Base-by-base conservation (phyloP, 1,140 invertebrate species). In the Brachystomella parvula region DNA sequence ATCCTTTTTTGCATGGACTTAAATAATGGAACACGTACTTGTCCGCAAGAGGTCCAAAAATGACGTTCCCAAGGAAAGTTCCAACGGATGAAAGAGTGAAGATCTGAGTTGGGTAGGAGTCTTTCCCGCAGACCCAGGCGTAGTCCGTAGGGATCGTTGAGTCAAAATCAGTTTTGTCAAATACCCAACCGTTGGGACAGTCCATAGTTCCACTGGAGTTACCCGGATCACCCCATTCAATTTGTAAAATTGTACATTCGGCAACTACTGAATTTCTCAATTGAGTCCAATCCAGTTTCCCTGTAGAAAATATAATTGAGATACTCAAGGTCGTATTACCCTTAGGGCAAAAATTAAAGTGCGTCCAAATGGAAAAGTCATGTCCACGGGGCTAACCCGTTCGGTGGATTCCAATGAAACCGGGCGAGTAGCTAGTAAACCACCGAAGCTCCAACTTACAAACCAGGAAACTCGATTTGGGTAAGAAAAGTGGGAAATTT, bases 11-110 rank as follows among this genome's bases (percentile, higher is more conserved):
- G 9, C 21, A 53, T 26, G 12, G 21, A 15, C 21, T 53, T 17
- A 15, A 24, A 24, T 15, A 53, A 17, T 44, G 39, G 9, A 44
- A 44, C 6, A 64, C 33, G 35, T 65, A 65, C 61, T 63, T 67
- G 53, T 68, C 67, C n/a, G 67, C 63, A 2, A 64, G 29, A 15
- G 57, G 58, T 6, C 67, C 67, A 35, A 68, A 68, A 15, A 68
- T 21, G 21, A 68, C 29, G 17, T 56, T 68, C 39, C 67, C 67
- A 31, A 65, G 47, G 26, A 63, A 56, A 61, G 44, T 59, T 2
- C 67, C 67, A 29, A 68, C 32, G 12, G 56, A 31, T 24, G 19
- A 15, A 24, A 63, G 47, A 2, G 67, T 68, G 44, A 65, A 68
- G 21, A 63, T 28, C 49, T 63, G 29, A 1, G 67, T 68, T 21